Evolutionary conservation across 2,797 vertebrate genomes (phyloP).

Genomic region (Pangasius mekongensis): DNA sequence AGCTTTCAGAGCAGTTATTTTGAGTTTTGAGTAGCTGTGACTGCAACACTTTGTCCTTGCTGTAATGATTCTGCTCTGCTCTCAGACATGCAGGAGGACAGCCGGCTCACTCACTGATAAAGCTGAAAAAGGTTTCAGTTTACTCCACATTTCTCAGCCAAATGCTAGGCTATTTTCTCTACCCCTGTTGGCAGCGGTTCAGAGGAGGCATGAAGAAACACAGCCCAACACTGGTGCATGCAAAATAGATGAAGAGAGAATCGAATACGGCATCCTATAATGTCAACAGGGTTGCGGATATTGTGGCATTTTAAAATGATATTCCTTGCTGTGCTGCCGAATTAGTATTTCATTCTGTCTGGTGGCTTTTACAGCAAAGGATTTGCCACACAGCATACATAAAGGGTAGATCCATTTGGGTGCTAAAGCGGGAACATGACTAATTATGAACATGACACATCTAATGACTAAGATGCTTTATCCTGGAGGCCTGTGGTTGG

Average conservation of each 20-base stretch:
- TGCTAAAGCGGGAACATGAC: not conserved
- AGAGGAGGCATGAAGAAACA: not conserved
- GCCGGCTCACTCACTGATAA: not conserved
- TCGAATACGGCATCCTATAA: not conserved
- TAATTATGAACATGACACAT: not conserved
- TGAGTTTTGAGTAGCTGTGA: not conserved
- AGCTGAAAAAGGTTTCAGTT: slow-evolving; percentile 18
- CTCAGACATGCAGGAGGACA: not conserved
- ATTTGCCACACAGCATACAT: not conserved
- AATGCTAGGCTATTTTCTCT: slow-evolving; percentile 6
- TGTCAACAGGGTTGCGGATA: not conserved
- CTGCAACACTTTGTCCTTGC: slow-evolving; percentile 16
- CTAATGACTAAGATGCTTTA: not conserved
- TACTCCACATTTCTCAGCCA: not conserved
- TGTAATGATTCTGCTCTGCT: not conserved
- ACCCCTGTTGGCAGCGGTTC: not conserved
- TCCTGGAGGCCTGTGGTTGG: not conserved
- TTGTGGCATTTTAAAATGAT: slow-evolving; percentile 1
- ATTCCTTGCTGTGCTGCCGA: not conserved
- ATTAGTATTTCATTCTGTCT: not conserved
- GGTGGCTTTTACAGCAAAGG: not conserved
- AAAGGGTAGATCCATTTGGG: too few relatives aligned
- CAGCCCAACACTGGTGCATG: not conserved
- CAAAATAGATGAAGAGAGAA: not conserved
- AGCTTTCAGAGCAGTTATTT: not conserved